Evolutionary conservation across 2,113 vertebrate genomes (phyloP), one percentile per base, ranked within the genome.

Genomic region (Oreotrochilus melanogaster): DNA sequence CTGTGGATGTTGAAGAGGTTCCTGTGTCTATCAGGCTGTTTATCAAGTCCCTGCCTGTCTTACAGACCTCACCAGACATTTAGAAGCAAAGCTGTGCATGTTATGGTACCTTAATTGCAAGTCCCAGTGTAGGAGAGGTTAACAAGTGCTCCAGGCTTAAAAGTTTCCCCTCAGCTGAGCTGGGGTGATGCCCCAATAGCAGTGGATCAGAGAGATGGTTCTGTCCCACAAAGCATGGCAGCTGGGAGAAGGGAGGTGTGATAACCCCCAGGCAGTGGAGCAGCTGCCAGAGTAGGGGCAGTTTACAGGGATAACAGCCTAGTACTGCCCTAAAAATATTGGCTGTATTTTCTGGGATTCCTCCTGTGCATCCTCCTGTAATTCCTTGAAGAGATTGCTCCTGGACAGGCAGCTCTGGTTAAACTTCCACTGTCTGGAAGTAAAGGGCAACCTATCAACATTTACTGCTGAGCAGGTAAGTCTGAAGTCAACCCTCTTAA

Each of bases 401-500:
- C 81, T 76, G 74, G 18, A 14, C 33, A 67, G 66, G 66, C 17
- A 64, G 51, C 74, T 73, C 28, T 65, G 62, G 50, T 70, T 54
- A 54, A 82, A 65, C 23, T 31, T 28, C 58, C 43, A 60, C 43
- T 25, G 18, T 12, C 48, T 86, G 71, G 74, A n/a, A 69, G 28
- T 7, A 45, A 43, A 73, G 51, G 51, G 42, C 93, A 95, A 67
- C 50, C 33, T 28, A 72, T 23, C 80, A 64, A 24, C 61, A n/a
- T 0, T 5, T 6, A 18, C 4, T 57, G 48, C 64, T 30, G 67
- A 75, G 25, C 71, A 69, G 47, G 60, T 33, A 24, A 65, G 70
- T 27, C 35, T 0, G 4, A 70, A 83, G 58, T 27, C 0, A 0
- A 9, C n/a, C 70, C 88, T 54, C 53, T 39, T 4, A 24, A n/a